These are phyloP conservation scores for Hyles vespertilio DNA, from an alignment of 1,140 invertebrate genomes.

Conservation along the genomic window DNA sequence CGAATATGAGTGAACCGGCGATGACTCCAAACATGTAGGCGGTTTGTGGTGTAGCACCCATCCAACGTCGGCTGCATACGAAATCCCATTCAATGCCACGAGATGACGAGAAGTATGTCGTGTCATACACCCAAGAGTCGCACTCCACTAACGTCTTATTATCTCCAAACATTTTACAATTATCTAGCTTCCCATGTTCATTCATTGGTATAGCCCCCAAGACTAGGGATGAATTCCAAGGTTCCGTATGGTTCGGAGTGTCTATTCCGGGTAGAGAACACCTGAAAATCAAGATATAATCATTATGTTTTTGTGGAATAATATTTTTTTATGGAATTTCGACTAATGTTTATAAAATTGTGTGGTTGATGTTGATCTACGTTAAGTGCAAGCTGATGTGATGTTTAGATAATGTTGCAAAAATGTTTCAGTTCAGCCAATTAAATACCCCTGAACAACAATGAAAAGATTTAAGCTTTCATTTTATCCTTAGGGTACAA, in stretches of 20 bases:
- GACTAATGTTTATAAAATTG: no score
- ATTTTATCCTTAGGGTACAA: no score
- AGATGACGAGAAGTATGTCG: constrained; percentile 81
- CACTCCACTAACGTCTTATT: constrained; percentile 74
- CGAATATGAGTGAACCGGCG: constrained; percentile 86
- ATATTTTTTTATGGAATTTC: not conserved
- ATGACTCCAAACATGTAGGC: constrained; percentile 93
- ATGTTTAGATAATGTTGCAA: no score
- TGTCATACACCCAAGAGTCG: constrained; percentile 81
- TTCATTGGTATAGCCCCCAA: constrained; percentile 71
- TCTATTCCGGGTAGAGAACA: constrained; percentile 55
- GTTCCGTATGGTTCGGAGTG: constrained; percentile 47
- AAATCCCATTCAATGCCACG: constrained; percentile 89
- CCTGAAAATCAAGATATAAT: constrained; percentile 45
- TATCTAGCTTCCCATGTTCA: constrained; percentile 73
- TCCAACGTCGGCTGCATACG: constrained; percentile 87
- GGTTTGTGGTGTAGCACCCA: constrained; percentile 86
- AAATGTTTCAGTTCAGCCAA: no score
- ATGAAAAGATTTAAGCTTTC: no score
- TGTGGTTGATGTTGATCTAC: no score
- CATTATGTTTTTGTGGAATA: not conserved
- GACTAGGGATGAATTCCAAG: constrained; percentile 72
- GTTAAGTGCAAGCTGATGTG: no score
- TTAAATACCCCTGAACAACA: no score
- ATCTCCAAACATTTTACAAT: constrained; percentile 75